These are phyloP conservation scores for Pyrochroa serraticornis DNA, from an alignment of 2,888 invertebrate genomes.

Conservation along the genomic window DNA sequence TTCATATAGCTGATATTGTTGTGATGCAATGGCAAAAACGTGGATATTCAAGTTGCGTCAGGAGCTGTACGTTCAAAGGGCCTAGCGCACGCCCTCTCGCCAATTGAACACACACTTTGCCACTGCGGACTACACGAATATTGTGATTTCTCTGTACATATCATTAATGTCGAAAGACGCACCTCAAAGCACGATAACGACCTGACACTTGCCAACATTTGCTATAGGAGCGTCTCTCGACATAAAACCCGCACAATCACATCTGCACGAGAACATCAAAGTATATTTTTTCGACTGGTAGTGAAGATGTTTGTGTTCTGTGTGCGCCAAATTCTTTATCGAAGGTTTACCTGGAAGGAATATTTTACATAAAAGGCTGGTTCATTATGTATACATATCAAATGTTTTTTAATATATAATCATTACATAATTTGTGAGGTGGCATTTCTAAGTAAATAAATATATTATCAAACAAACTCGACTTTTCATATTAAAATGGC, in stretches of 20 bases:
- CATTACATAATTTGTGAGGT: conserved; percentile 49
- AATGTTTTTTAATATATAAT: conserved; percentile 47
- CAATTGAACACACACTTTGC: conserved; percentile 27
- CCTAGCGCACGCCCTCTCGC: conserved; percentile 44
- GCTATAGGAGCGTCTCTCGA: conserved; percentile 36
- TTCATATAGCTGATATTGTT: conserved; percentile 11
- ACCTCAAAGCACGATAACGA: conserved; percentile 53
- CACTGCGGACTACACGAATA: conserved; percentile 29
- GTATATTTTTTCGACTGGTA: conserved; percentile 57
- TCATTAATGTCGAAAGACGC: conserved; percentile 42
- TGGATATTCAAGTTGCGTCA: conserved; percentile 12
- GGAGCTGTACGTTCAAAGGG: conserved; percentile 44
- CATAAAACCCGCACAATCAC: conserved; percentile 49
- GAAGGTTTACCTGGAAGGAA: conserved; percentile 43
- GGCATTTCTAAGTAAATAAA: conserved; percentile 56
- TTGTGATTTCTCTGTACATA: conserved; percentile 55
- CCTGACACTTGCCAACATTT: conserved; percentile 54
- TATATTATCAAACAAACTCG: conserved; percentile 38
- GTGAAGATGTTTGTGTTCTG: conserved; percentile 53
- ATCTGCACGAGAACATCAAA: conserved; percentile 47
- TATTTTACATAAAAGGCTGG: conserved; percentile 52
- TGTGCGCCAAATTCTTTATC: conserved; percentile 46
- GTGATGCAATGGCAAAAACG: conserved; percentile 11
- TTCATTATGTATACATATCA: conserved; percentile 54
- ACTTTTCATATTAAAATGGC: neutral